Conservation (phyloP, 2,797 vertebrate genomes). For the Coendou prehensilis region DNA sequence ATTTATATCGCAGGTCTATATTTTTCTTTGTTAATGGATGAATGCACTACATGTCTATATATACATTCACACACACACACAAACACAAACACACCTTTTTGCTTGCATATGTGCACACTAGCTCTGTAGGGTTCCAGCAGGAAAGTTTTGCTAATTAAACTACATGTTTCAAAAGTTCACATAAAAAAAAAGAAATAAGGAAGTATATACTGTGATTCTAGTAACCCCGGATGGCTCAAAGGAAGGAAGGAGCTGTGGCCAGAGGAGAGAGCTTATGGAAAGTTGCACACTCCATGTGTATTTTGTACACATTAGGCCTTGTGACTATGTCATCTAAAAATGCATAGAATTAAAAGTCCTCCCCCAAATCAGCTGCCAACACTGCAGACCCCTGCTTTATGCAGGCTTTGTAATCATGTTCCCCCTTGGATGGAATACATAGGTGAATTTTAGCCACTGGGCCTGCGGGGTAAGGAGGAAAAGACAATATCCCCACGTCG, state of each 20-base stretch:
- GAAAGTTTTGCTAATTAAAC: not conserved
- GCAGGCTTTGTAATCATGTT: not conserved
- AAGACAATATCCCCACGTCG: not conserved
- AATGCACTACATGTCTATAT: not conserved
- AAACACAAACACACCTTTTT: not conserved
- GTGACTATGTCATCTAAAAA: not conserved
- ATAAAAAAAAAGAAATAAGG: not conserved
- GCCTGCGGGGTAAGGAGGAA: not conserved
- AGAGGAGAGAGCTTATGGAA: not conserved
- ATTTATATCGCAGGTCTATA: fast-evolving
- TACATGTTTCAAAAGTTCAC: not conserved
- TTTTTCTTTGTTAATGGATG: not conserved
- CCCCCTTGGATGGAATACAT: fast-evolving
- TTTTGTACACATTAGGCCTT: not conserved
- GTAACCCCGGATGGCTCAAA: not conserved
- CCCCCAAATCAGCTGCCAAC: not conserved
- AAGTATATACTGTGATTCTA: not conserved
- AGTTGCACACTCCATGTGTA: not conserved
- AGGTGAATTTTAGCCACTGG: not conserved
- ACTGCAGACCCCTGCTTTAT: too few species aligned
- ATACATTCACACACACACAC: not conserved
- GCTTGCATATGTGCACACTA: too few species aligned
- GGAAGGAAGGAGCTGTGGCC: not conserved
- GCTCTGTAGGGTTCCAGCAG: not conserved
- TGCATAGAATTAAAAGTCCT: not conserved